phyloP scores from a whole-genome alignment of 2,797 vertebrate species.

The Acipenser ruthenus region DNA sequence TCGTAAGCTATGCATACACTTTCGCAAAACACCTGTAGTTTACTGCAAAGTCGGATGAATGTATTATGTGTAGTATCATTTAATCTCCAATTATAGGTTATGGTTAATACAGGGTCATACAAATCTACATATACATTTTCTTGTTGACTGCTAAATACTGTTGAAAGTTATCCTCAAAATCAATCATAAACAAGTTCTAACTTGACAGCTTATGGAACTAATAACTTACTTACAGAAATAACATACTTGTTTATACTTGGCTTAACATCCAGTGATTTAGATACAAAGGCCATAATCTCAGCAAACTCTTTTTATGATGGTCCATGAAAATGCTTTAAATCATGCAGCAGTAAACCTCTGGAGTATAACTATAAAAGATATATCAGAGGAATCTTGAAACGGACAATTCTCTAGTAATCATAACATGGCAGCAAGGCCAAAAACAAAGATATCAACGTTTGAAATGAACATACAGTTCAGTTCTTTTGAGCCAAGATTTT shows the following conservation, averaged over 20 bases:
- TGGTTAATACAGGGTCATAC: too few species aligned
- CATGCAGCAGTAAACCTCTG: neutral
- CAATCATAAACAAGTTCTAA: neutral
- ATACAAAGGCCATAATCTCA: neutral
- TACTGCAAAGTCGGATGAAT: too few species aligned
- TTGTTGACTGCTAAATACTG: too few species aligned
- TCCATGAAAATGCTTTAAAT: slow-evolving; percentile 4
- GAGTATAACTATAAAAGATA: slow-evolving; percentile 3
- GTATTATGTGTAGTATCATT: too few species aligned
- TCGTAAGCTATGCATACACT: too few species aligned
- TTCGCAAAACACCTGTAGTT: too few species aligned
- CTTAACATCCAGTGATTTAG: neutral
- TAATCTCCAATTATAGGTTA: too few species aligned
- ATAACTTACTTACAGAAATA: neutral
- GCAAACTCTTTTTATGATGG: slow-evolving; percentile 3
- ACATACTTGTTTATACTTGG: neutral
- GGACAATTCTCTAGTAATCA: neutral
- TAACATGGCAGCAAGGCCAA: neutral
- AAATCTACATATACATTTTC: too few species aligned
- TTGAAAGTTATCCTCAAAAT: too few species aligned
- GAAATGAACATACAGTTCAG: neutral
- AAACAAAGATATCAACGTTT: neutral
- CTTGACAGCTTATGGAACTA: neutral
- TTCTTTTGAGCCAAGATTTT: neutral
- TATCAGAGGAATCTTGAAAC: neutral